Evolutionary conservation across 2,797 vertebrate species (phyloP).

Genomic region (Semotilus atromaculatus): DNA sequence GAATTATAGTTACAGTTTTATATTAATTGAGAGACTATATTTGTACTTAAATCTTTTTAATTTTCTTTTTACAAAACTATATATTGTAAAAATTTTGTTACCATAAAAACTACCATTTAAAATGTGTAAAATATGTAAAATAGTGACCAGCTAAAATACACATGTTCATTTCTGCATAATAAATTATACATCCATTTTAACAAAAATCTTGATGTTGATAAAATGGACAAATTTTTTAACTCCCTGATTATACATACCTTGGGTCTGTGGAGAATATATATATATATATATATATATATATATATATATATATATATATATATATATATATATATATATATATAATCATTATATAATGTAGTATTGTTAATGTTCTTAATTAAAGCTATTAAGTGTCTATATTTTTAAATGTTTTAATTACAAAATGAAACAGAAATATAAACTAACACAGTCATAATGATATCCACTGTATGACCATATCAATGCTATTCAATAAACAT

Average conservation of each 20-base stretch:
- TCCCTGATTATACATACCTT: not conserved
- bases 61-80: too few species aligned
- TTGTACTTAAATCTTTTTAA: too few species aligned
- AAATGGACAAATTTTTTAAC: not conserved
- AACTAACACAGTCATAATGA: not conserved
- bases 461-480: not conserved
- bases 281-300: too few species aligned
- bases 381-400: not conserved
- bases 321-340: not conserved
- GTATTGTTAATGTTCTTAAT: not conserved
- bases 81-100: too few species aligned
- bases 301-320: too few species aligned
- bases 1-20: not conserved
- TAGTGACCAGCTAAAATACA: too few species aligned
- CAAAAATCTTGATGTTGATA: not conserved
- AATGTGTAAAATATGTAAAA: too few species aligned
- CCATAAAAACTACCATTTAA: too few species aligned
- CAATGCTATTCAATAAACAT: not conserved
- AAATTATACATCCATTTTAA: not conserved
- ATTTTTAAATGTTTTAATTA: not conserved
- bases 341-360: not conserved
- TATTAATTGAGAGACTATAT: not conserved
- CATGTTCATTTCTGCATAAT: too few species aligned
- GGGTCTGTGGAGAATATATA: not conserved
- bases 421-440: not conserved